Percentiles rank a stretch among this genome's conserved stretches.
Evolutionary conservation across 2,113 vertebrate species (phyloP).

Genomic region (Okapia johnstoni): DNA sequence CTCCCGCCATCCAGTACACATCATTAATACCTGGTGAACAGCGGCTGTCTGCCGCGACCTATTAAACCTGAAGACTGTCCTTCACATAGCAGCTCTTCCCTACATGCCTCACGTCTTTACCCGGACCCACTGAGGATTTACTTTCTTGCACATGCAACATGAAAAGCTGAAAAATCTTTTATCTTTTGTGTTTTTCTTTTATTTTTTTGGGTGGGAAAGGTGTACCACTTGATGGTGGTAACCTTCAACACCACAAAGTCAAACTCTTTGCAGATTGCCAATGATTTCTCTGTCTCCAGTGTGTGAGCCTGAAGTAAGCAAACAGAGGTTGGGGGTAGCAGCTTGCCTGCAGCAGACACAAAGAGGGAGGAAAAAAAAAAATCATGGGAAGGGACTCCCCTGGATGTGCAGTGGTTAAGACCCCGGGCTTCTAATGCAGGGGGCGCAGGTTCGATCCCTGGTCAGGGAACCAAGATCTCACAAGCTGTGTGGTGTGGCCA

Average conservation of each 20-base stretch:
- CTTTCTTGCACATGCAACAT: neutral
- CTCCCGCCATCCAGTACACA: too few species aligned
- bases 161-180: neutral
- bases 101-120: neutral
- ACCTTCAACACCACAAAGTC: neutral
- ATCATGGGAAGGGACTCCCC: neutral
- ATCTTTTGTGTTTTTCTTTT: conserved; percentile 30
- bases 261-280: neutral
- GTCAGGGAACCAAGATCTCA: neutral
- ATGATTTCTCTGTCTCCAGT: neutral
- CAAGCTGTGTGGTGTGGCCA: neutral
- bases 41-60: accelerated
- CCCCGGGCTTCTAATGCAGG: neutral
- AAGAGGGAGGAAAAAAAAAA: neutral
- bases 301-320: neutral
- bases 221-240: neutral
- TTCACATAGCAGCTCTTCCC: neutral
- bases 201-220: neutral
- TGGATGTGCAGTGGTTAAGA: neutral
- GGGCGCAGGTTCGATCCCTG: neutral
- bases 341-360: neutral
- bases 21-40: neutral
- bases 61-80: neutral
- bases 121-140: conserved; percentile 30
- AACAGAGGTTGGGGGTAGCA: neutral